Percentiles rank a stretch among this genome's conserved stretches.
Evolutionary conservation across 2,888 invertebrate genomes (phyloP).

Genomic region (Disparrhopalites patrizii): DNA sequence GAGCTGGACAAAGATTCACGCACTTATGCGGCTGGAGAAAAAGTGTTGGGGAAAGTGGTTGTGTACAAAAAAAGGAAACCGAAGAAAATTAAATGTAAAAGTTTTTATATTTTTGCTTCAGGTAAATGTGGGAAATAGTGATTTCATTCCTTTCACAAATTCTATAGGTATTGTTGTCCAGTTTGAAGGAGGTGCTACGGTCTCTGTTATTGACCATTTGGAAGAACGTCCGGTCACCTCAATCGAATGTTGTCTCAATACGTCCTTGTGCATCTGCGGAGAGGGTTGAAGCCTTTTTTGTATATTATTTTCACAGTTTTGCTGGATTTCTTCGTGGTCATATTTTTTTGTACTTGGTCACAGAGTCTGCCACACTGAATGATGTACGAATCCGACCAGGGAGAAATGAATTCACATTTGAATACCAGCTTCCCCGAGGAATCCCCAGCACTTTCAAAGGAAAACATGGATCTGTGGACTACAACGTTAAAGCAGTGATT

Average conservation of each 20-base stretch:
- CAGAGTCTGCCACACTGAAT: constrained; percentile 12
- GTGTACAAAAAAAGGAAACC: constrained; percentile 16
- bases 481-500: constrained; percentile 3
- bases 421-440: constrained; percentile 10
- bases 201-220: constrained; percentile 24
- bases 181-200: constrained; percentile 21
- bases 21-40: constrained; percentile 14
- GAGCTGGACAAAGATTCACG: constrained; percentile 18
- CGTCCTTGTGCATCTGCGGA: constrained; percentile 18
- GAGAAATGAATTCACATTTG: constrained; percentile 19
- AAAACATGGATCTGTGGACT: constrained; percentile 15
- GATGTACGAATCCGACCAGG: constrained; percentile 16
- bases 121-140: background rate
- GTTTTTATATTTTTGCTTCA: background rate
- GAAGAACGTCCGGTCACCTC: constrained; percentile 18
- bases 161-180: constrained; percentile 17
- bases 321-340: background rate
- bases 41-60: constrained; percentile 20
- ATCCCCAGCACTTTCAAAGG: constrained; percentile 15
- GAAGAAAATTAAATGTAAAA: constrained; percentile 20
- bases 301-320: background rate
- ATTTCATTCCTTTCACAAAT: too few species aligned
- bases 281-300: constrained; percentile 12
- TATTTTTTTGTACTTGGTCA: background rate
- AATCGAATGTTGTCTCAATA: constrained; percentile 20